Conservation (phyloP, 2,797 vertebrate species). For the Sphenopsis melanotis region DNA sequence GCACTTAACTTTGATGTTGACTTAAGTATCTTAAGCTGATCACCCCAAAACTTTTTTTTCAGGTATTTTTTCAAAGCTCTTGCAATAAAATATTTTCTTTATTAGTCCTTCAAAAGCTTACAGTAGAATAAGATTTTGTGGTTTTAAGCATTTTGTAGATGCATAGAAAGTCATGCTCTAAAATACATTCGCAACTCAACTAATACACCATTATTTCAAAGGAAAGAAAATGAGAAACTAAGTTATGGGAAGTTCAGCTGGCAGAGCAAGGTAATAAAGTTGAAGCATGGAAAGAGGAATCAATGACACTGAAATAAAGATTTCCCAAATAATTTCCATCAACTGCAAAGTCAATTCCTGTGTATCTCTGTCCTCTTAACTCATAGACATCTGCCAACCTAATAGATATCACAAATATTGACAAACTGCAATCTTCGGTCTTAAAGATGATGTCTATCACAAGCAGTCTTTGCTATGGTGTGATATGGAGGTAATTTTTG, state of each 20-base stretch:
- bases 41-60: neutral
- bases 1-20: neutral
- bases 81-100: neutral
- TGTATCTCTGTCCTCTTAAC: neutral
- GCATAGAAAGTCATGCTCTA: neutral
- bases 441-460: neutral
- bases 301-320: neutral
- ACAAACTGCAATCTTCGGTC: neutral
- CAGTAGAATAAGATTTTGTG: neutral
- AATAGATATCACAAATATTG: neutral
- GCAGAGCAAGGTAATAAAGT: neutral
- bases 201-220: neutral
- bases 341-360: neutral
- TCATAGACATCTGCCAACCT: neutral
- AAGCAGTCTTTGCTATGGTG: neutral
- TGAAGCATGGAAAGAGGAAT: neutral
- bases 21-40: neutral
- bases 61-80: neutral
- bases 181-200: neutral
- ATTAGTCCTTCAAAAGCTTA: neutral
- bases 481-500: neutral
- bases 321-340: neutral
- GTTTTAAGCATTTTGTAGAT: neutral
- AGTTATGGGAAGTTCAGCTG: neutral
- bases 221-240: neutral